Conservation (phyloP, 2,888 invertebrate genomes). For the Clostera curtula region DNA sequence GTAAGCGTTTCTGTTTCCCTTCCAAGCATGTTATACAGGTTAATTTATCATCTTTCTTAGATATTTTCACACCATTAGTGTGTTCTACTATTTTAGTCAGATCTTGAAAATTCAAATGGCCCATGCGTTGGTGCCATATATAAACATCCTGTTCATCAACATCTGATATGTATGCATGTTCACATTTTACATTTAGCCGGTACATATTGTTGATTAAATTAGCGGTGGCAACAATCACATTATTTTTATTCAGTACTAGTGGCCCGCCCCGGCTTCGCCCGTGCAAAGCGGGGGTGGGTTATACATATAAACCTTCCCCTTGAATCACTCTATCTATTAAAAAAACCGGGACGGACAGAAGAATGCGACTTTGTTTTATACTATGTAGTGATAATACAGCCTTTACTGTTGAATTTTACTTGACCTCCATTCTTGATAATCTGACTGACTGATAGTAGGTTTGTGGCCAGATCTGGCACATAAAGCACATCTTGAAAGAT, state of each 20-base stretch:
- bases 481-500: constrained; percentile 2
- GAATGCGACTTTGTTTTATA: too few species aligned
- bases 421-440: constrained; percentile 4
- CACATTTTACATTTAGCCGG: constrained; percentile 1
- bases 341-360: too few species aligned
- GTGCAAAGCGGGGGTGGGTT: too few species aligned
- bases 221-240: constrained; percentile 2
- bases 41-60: constrained; percentile 1
- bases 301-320: too few species aligned
- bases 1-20: background rate
- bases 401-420: constrained; percentile 3
- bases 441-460: constrained; percentile 5
- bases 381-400: too few species aligned
- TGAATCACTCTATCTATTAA: too few species aligned
- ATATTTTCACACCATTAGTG: background rate
- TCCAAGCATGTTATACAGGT: constrained; percentile 1
- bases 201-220: constrained; percentile 6
- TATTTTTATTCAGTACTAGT: constrained; percentile 4
- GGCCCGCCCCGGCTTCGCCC: too few species aligned
- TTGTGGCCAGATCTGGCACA: constrained; percentile 5
- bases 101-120: constrained; percentile 1
- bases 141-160: constrained; percentile 1
- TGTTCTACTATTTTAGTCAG: background rate
- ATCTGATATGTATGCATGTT: constrained; percentile 2
- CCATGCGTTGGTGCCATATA: constrained; percentile 1